Base-by-base conservation (phyloP, 2,797 vertebrate species). In the Gallinago stenura region DNA sequence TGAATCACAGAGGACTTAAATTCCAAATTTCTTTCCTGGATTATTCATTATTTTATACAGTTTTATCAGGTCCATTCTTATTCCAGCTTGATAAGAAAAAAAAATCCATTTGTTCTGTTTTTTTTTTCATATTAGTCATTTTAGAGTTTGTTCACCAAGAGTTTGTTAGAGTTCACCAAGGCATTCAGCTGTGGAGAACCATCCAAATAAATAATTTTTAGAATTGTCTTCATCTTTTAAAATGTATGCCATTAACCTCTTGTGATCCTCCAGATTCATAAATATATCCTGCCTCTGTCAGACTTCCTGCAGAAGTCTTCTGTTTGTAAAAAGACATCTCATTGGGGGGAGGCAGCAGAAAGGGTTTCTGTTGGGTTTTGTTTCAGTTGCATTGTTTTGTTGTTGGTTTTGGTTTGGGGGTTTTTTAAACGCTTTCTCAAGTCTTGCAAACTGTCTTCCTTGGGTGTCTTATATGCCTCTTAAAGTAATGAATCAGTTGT, bases 11-110 rank as follows among this genome's bases (percentile, higher is more conserved):
- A 78, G 19, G 2, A 57, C 41, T 33, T 51, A 69, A 57, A 78
- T 72, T 84, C 48, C 14, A 81, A 12, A 35, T 58, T 72, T 73
- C 7, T 92, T 84, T 84, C 22, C 45, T 73, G 31, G 30, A 60
- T 83, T 85, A 70, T 82, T 89, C 54, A 45, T 87, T 68, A 68
- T 89, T 93, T 92, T 54, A 84, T 64, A 31, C 2, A 12, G 19
- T 69, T 48, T 61, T 86, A 64, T 50, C 53, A 69, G 16, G 22
- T 18, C 10, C 8, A 72, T 84, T 56, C 45, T 84, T 83, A 39
- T 70, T 85, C 48, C 21, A 28, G 15, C 48, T 60, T 50, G 18
- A 41, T 60, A 84, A 72, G 35, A 90, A 89, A 76, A 76, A 19
- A 76, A 54, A 85, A 39, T 3, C 39, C 39, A 13, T 56, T 65